phyloP scores from a whole-genome alignment of 2,113 vertebrate species.

The Misgurnus anguillicaudatus region DNA sequence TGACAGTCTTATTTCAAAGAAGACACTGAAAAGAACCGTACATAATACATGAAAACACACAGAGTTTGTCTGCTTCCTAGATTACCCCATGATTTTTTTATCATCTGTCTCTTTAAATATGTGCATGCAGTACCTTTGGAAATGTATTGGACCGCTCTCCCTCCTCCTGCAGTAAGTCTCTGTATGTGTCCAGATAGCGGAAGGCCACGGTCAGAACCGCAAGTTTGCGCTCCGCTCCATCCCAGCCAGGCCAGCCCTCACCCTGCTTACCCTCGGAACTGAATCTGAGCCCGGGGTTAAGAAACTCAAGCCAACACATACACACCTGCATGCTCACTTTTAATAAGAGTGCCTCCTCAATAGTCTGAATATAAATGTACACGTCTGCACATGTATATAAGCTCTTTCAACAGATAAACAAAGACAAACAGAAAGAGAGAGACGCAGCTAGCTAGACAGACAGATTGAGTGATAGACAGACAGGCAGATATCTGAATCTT shows the following conservation, averaged over 20 bases:
- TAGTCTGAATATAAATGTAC: not conserved
- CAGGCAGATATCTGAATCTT: not conserved
- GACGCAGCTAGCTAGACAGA: not conserved
- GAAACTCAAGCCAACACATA: conserved; percentile 47
- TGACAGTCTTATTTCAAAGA: conserved; percentile 26
- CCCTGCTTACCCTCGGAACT: conserved; percentile 49
- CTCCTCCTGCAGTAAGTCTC: conserved; percentile 93
- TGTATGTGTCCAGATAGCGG: conserved; percentile 91
- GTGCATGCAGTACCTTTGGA: conserved; percentile 80
- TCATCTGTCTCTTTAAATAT: not conserved
- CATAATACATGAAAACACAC: not conserved
- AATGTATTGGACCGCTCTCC: conserved; percentile 82
- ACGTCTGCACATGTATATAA: not conserved
- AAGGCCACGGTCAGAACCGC: conserved; percentile 88
- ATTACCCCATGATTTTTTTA: too few species aligned
- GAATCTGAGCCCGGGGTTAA: conserved; percentile 68
- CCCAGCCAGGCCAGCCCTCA: conserved; percentile 65
- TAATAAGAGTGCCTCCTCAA: not conserved
- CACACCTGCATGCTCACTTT: conserved; percentile 1
- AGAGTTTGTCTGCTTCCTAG: not conserved
- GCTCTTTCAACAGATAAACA: not conserved
- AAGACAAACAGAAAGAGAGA: not conserved
- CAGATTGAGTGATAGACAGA: not conserved
- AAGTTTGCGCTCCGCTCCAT: conserved; percentile 79
- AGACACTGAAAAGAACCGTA: conserved; percentile 19